Percentiles rank a stretch among this genome's conserved stretches.
These are phyloP conservation scores for Tiaroga cobitis DNA, from an alignment of 2,797 vertebrate species.

Conservation along the genomic window DNA sequence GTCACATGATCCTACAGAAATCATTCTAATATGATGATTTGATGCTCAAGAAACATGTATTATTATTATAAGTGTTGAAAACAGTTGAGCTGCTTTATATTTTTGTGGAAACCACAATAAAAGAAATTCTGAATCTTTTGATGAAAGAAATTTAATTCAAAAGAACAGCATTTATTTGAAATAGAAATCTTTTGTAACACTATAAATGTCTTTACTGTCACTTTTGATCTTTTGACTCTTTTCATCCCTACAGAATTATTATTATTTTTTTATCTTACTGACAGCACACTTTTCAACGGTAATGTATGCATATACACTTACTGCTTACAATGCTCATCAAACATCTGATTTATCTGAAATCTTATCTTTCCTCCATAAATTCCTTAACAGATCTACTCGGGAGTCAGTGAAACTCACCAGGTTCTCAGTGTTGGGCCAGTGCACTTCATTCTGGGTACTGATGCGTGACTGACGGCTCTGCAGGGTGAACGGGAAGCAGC, in stretches of 20 bases:
- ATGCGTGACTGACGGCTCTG: conserved; percentile 95
- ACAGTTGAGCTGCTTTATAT: background rate
- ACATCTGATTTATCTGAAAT: background rate
- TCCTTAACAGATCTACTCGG: background rate
- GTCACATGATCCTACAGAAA: background rate
- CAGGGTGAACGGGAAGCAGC: conserved; percentile 93
- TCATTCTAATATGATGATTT: background rate
- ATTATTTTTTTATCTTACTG: background rate
- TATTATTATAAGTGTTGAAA: background rate
- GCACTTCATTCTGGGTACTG: conserved; percentile 90
- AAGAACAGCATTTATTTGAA: too few relatives aligned
- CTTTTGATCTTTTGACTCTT: background rate
- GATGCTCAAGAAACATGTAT: background rate
- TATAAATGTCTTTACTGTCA: background rate
- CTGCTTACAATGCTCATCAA: background rate
- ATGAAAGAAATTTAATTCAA: too few relatives aligned
- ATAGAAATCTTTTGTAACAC: background rate
- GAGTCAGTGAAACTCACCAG: conserved; percentile 77
- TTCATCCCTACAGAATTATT: background rate
- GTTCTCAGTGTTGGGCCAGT: conserved; percentile 85
- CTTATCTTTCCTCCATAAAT: conserved; percentile 7
- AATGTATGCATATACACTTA: background rate
- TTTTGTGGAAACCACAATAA: background rate
- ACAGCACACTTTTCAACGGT: background rate
- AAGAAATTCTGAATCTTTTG: too few relatives aligned